These are phyloP conservation scores for Synanthedon vespiformis DNA, from an alignment of 2,888 invertebrate species.

Conservation along the genomic window DNA sequence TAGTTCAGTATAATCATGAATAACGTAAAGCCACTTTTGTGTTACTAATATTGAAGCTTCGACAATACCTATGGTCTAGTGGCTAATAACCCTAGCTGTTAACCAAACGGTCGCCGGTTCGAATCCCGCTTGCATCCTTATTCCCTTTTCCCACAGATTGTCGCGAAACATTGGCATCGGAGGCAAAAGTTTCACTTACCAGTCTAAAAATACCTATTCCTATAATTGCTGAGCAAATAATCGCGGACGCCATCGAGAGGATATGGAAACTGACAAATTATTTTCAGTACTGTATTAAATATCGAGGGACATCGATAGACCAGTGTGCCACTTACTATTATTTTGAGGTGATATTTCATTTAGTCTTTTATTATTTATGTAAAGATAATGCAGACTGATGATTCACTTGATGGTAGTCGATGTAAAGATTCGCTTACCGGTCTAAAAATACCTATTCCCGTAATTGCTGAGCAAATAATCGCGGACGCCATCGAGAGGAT, in stretches of 20 bases:
- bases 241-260: slow-evolving; percentile 33
- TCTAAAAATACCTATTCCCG: slow-evolving; percentile 26
- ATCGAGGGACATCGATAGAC: slow-evolving; percentile 29
- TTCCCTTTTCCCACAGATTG: slow-evolving; percentile 18
- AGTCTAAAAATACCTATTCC: slow-evolving; percentile 27
- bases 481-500: slow-evolving; percentile 30
- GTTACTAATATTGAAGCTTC: too few species aligned
- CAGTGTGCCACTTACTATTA: slow-evolving; percentile 44
- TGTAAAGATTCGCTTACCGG: slow-evolving; percentile 22
- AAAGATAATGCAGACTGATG: too few species aligned
- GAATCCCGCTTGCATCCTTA: too few species aligned
- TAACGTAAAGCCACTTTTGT: too few species aligned
- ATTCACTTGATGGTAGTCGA: too few species aligned
- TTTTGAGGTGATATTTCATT: slow-evolving; percentile 32
- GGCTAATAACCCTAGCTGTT: too few species aligned
- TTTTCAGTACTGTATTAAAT: slow-evolving; percentile 33
- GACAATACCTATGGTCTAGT: too few species aligned
- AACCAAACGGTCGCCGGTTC: too few species aligned
- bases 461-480: slow-evolving; percentile 33
- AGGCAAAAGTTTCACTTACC: slow-evolving; percentile 23
- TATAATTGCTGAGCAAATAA: slow-evolving; percentile 28
- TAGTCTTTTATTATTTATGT: too few species aligned
- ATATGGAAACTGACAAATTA: slow-evolving; percentile 35
- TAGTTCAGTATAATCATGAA: too few species aligned
- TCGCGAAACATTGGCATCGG: slow-evolving; percentile 20